Conservation (phyloP, 1,140 invertebrate species). For the Sweltsa coloradensis region DNA sequence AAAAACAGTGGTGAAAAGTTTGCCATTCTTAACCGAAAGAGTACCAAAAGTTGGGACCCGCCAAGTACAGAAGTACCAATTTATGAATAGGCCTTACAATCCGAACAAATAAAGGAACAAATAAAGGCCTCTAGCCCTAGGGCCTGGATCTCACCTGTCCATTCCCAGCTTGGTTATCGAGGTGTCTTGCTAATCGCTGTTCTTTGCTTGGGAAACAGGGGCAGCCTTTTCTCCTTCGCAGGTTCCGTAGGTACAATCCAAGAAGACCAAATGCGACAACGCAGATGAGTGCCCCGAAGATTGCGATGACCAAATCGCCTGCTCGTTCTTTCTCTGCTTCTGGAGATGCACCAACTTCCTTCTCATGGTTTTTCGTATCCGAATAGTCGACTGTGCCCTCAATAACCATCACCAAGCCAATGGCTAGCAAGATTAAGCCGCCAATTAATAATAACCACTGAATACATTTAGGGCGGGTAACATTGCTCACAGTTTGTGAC, state of each 20-base stretch:
- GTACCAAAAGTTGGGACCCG: too few relatives aligned
- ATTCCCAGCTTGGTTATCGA: conserved; percentile 24
- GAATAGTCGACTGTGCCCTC: conserved; percentile 19
- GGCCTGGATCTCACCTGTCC: conserved; percentile 22
- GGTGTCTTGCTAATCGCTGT: conserved; percentile 22
- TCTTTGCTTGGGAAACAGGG: conserved; percentile 25
- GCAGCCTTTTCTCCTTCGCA: conserved; percentile 22
- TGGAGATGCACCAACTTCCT: background rate
- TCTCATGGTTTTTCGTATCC: background rate
- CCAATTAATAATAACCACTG: conserved; percentile 22
- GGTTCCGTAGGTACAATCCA: conserved; percentile 19
- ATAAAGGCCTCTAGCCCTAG: too few relatives aligned
- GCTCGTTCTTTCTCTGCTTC: conserved; percentile 1
- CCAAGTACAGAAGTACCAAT: too few relatives aligned
- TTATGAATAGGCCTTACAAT: too few relatives aligned
- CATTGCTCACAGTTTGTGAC: conserved; percentile 35
- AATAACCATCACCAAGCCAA: conserved; percentile 22
- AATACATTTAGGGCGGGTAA: conserved; percentile 15
- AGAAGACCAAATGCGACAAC: conserved; percentile 20
- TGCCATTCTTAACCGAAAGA: too few relatives aligned
- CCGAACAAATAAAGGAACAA: too few relatives aligned
- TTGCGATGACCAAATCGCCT: conserved; percentile 15
- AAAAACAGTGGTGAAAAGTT: too few relatives aligned
- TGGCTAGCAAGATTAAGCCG: conserved; percentile 19
- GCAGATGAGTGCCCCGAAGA: conserved; percentile 19